Evolutionary conservation across 2,888 invertebrate species (phyloP), one percentile per base, ranked within the genome.

Genomic region (Sympetrum striolatum): DNA sequence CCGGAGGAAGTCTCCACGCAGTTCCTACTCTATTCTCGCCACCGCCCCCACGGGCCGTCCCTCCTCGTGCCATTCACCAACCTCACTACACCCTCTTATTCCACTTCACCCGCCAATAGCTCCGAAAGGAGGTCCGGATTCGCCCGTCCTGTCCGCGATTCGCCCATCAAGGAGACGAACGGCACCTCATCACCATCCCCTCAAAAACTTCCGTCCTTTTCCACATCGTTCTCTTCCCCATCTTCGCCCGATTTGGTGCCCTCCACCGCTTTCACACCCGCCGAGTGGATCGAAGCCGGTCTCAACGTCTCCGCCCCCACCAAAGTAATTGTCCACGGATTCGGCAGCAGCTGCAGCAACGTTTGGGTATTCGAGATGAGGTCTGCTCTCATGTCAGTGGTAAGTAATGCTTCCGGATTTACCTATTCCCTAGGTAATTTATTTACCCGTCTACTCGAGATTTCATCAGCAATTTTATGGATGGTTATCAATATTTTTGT

Each of bases 281-380:
- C 80, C 0, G 73, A 79, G 31, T 90, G 73, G 90, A 25, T 80
- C 25, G 25, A 31, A 31, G 73, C 90, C n/a, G 90, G 81, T 48
- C 90, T 91, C 90, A 90, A 91, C 48, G 86, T 90, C 15, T 90
- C 90, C 48, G 37, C 73, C 4, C 91, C 90, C 64, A 91, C 91
- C 79, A 91, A 98, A 92, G 96, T 98, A 91, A 97, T 99, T 92
- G 97, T 98, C 0, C 98, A 99, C 93, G 98, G 98, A 3, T 99
- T 99, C 93, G 98, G 98, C 0, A 98, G 98, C 91, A 97, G 97
- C 93, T 98, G 98, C 93, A 96, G 97, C 90, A 97, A 98, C 93
- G 97, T 98, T 35, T 99, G 99, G 99, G 97, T 98, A 18, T 97
- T 98, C 93, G 98, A 98, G 94, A 98, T 98, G 97, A 96, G 98